Conservation (phyloP, 1,140 invertebrate species). For the Drosophila eugracilis region DNA sequence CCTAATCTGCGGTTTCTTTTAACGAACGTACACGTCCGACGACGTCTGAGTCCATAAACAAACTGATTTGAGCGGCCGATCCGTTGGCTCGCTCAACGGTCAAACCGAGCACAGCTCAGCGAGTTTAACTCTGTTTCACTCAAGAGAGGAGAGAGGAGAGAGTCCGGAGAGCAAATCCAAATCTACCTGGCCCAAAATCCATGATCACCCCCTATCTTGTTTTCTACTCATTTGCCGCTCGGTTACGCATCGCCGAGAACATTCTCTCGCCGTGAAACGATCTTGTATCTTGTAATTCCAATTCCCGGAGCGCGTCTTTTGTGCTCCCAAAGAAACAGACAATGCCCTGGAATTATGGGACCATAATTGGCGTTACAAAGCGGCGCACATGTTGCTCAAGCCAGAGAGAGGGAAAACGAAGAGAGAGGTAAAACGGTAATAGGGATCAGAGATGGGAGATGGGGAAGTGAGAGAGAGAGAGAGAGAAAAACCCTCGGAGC, state of each 20-base stretch:
- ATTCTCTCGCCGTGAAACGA: constrained; percentile 38
- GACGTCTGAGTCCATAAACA: constrained; percentile 64
- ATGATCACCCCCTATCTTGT: constrained; percentile 38
- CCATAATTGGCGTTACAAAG: constrained; percentile 84
- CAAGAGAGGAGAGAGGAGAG: constrained; percentile 49
- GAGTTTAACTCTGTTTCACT: constrained; percentile 48
- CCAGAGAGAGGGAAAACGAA: not conserved
- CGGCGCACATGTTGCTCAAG: constrained; percentile 71
- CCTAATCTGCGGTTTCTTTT: constrained; percentile 26
- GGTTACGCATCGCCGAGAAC: constrained; percentile 59
- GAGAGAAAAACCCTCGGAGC: constrained; percentile 28
- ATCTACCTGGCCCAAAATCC: constrained; percentile 50
- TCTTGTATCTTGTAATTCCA: constrained; percentile 49
- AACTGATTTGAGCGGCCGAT: constrained; percentile 63
- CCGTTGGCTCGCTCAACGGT: constrained; percentile 25
- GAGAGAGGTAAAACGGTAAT: not conserved
- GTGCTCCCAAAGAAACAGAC: constrained; percentile 67
- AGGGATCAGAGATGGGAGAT: not conserved
- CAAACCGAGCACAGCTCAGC: constrained; percentile 33
- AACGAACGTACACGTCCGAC: constrained; percentile 54
- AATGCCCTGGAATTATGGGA: constrained; percentile 81
- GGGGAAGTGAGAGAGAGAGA: not conserved
- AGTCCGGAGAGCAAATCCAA: not conserved
- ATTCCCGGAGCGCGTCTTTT: constrained; percentile 57
- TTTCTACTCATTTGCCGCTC: constrained; percentile 72